Percentiles rank a stretch among this genome's conserved stretches.
Evolutionary conservation across 1,140 invertebrate species (phyloP).

Genomic region (Cardiocondyla obscurior): DNA sequence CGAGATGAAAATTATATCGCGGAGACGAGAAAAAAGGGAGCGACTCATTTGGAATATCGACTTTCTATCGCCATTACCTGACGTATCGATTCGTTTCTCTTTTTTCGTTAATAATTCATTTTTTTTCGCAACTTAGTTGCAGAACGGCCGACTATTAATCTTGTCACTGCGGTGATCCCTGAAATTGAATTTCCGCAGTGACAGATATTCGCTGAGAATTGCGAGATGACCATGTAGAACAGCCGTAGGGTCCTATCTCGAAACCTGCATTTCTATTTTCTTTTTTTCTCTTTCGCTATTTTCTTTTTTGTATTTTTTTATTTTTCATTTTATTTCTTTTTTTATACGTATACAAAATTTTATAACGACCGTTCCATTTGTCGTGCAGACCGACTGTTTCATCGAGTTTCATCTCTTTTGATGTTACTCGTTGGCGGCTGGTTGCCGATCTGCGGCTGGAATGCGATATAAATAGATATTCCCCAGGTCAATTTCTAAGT

Average conservation of each 20-base stretch:
- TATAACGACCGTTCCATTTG: conserved; percentile 61
- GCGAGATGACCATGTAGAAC: conserved; percentile 32
- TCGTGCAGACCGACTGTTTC: conserved; percentile 46
- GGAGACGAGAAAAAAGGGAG: background rate
- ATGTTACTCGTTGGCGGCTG: background rate
- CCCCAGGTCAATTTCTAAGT: background rate
- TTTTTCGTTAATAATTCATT: conserved; percentile 60
- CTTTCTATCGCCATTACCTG: conserved; percentile 7
- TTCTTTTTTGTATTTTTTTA: no score
- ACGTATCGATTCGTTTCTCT: conserved; percentile 9
- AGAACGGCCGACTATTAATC: conserved; percentile 49
- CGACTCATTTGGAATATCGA: conserved; percentile 37
- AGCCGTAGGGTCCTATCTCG: background rate
- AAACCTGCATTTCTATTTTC: background rate
- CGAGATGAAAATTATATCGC: conserved; percentile 8
- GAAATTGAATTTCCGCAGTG: conserved; percentile 65
- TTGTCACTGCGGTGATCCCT: conserved; percentile 48
- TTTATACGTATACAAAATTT: conserved; percentile 49
- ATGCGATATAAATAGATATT: background rate
- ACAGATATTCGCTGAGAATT: conserved; percentile 46
- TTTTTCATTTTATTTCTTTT: no score
- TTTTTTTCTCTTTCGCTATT: background rate
- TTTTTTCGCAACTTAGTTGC: conserved; percentile 52
- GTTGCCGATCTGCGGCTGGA: background rate
- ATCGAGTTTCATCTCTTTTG: conserved; percentile 25